Percentiles rank a stretch among this genome's conserved stretches.
phyloP scores from a whole-genome alignment of 92 coral and sea anemone species.

The Heteractis magnifica region DNA sequence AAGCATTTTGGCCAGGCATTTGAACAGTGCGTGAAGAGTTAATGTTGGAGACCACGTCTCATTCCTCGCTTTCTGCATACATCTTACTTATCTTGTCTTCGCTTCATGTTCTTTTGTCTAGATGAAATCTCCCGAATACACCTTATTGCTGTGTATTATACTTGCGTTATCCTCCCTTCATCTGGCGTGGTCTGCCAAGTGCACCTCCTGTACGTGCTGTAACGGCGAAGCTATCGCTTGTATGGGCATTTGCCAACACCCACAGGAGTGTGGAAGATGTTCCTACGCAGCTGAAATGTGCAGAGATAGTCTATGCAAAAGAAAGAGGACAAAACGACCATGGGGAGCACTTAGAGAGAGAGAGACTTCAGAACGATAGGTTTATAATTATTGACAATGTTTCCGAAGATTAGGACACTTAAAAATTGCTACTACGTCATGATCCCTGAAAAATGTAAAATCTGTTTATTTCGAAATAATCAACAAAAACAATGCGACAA shows the following conservation, averaged over 20 bases:
- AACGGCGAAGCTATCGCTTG: not conserved
- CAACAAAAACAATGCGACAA: not conserved
- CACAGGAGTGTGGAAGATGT: not conserved
- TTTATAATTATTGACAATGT: not conserved
- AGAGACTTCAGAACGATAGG: not conserved
- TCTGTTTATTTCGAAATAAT: not conserved
- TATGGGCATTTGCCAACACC: not conserved
- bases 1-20: too few species aligned
- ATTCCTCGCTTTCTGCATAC: not conserved
- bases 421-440: not conserved
- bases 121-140: slow-evolving; percentile 9
- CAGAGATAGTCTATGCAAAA: not conserved
- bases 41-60: not conserved
- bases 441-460: not conserved
- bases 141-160: not conserved
- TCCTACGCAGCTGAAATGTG: not conserved
- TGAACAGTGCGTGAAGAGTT: too few species aligned
- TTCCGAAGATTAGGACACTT: not conserved
- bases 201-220: not conserved
- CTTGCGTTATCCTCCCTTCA: not conserved
- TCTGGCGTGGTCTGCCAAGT: not conserved
- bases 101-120: not conserved
- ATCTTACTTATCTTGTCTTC: not conserved
- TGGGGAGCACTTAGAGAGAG: not conserved
- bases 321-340: not conserved